Conservation (phyloP, 1,140 invertebrate genomes). For the Drosophila azteca region DNA sequence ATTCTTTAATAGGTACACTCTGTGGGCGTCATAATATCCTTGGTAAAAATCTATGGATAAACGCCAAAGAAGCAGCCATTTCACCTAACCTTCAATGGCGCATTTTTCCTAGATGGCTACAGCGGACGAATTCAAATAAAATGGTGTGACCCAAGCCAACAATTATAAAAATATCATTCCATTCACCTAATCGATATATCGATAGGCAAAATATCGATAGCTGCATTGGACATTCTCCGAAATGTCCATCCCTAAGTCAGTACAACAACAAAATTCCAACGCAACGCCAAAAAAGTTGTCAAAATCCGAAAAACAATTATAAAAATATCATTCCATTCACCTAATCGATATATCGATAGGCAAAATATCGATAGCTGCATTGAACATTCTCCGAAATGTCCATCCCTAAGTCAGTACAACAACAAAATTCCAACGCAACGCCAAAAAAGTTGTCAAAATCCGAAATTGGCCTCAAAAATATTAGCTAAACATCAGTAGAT, state of each 20-base stretch:
- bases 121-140: too few relatives aligned
- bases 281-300: conserved; percentile 42
- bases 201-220: neutral
- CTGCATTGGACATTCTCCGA: conserved; percentile 8
- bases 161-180: too few relatives aligned
- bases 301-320: conserved; percentile 37
- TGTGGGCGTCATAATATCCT: too few relatives aligned
- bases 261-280: conserved; percentile 76
- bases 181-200: too few relatives aligned
- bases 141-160: too few relatives aligned
- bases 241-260: conserved; percentile 23
- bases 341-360: too few relatives aligned
- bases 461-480: conserved; percentile 14
- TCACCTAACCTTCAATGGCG: too few relatives aligned
- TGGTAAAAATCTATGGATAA: too few relatives aligned
- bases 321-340: too few relatives aligned
- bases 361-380: neutral
- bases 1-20: too few relatives aligned
- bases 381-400: conserved; percentile 15
- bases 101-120: too few relatives aligned
- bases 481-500: neutral
- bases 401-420: conserved; percentile 50
- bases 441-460: conserved; percentile 34
- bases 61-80: too few relatives aligned
- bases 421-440: conserved; percentile 74